Percentiles rank a stretch among this genome's conserved stretches.
Conservation (phyloP, 2,113 vertebrate species). For the Callaeas wilsoni region DNA sequence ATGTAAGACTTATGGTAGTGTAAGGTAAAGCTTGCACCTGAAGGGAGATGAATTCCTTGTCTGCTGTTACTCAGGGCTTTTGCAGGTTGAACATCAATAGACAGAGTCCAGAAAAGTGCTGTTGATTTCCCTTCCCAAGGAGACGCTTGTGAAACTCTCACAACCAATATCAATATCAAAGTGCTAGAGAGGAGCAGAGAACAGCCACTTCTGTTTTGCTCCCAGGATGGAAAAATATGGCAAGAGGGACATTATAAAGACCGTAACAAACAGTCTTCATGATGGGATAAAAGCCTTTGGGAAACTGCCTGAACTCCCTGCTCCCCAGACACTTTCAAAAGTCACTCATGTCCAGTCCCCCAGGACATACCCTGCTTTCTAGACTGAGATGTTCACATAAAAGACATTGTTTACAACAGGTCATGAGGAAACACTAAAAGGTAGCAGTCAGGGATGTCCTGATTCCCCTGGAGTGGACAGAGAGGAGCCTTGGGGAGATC, state of each 20-base stretch:
- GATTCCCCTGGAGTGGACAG: not conserved
- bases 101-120: not conserved
- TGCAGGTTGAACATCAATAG: not conserved
- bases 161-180: not conserved
- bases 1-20: not conserved
- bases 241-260: not conserved
- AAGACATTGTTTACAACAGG: not conserved
- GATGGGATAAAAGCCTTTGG: not conserved
- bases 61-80: not conserved
- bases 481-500: not conserved
- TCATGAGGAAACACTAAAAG: not conserved
- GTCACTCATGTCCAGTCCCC: not conserved
- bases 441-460: not conserved
- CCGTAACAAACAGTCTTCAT: not conserved
- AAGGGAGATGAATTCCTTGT: not conserved
- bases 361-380: not conserved
- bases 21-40: not conserved
- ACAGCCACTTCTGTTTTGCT: not conserved
- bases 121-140: not conserved
- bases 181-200: not conserved
- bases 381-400: not conserved
- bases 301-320: not conserved
- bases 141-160: not conserved
- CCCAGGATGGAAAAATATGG: not conserved
- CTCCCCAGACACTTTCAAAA: not conserved